Evolutionary conservation across 2,113 vertebrate species (phyloP), one percentile per base, ranked within the genome.

Genomic region (Podarcis muralis): DNA sequence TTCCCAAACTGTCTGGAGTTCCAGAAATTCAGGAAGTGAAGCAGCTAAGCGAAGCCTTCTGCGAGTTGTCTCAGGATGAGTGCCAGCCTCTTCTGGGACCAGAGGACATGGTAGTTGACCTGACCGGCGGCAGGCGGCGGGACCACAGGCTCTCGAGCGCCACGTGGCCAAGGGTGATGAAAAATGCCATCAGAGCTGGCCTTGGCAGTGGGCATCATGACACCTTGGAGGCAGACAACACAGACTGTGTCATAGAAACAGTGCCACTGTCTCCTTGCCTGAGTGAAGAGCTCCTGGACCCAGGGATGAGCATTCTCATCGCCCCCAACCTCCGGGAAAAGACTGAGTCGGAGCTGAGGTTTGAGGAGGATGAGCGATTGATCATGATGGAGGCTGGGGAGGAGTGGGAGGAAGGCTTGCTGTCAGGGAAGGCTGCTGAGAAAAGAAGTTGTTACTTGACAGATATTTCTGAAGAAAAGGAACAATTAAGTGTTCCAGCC

Each of bases 361-460:
- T 99, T 96, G 99, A 99, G 95, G 99, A 99, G 93, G 98, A 99
- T 77, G 99, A 99, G 93, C 97, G 96, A 57, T 97, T 96, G 95
- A 98, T 99, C 91, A 97, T 99, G 84, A 96, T 98, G 95, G 98
- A 99, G 93, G 95, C 97, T 13, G 97, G 97, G 91, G 95, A 95
- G 40, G 96, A 96, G 94, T 97, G 96, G 96, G 97, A 97, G 95
- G 96, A 96, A 93, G 96, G 93, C 81, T 96, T 95, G 89, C 96
- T 97, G 93, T 94, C 98, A 94, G 98, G 97, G 93, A 97, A 98
- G 97, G 96, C 97, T 95, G 89, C 90, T 88, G 95, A 97, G 93
- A 94, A 95, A 92, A 94, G 88, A 91, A 94, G 88, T 81, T 92
- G 93, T 92, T 92, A 90, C 91, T 92, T 96, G 91, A 79, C 95